Conservation (phyloP, 2,888 invertebrate genomes). For the Drosophila paramelanica region DNA sequence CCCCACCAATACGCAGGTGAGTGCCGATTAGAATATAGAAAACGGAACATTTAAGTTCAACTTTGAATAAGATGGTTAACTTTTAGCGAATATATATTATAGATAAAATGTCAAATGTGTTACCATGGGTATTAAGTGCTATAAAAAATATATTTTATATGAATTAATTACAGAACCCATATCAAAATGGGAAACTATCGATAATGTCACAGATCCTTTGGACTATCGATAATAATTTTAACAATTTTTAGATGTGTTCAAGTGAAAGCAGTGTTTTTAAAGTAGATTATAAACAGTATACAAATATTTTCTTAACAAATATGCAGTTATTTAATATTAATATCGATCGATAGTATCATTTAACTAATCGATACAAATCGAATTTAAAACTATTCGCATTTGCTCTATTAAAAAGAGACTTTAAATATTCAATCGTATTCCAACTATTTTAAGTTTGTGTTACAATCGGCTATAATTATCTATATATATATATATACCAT, state of each 20-base stretch:
- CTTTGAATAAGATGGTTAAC: background rate
- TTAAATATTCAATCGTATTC: background rate
- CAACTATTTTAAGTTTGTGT: constrained; percentile 13
- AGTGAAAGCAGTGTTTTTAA: too few species aligned
- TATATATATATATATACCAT: constrained; percentile 18
- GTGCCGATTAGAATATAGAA: constrained; percentile 14
- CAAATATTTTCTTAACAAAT: too few species aligned
- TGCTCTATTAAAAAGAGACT: background rate
- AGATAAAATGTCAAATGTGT: background rate
- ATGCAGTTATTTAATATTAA: too few species aligned
- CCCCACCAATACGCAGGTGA: constrained; percentile 86
- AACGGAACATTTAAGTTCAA: background rate
- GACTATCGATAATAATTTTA: too few species aligned
- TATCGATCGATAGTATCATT: too few species aligned
- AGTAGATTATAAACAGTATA: too few species aligned
- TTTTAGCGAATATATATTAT: background rate
- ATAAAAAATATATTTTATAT: too few species aligned
- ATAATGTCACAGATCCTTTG: too few species aligned
- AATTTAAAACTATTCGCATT: background rate
- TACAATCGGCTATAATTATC: constrained; percentile 23
- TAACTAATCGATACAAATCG: background rate
- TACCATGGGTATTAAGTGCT: too few species aligned
- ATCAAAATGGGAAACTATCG: too few species aligned
- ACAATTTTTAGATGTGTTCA: too few species aligned
- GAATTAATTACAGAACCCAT: too few species aligned